Evolutionary conservation across 1,140 invertebrate genomes (phyloP), one percentile per base, ranked within the genome.

Genomic region (Triops longicaudatus): DNA sequence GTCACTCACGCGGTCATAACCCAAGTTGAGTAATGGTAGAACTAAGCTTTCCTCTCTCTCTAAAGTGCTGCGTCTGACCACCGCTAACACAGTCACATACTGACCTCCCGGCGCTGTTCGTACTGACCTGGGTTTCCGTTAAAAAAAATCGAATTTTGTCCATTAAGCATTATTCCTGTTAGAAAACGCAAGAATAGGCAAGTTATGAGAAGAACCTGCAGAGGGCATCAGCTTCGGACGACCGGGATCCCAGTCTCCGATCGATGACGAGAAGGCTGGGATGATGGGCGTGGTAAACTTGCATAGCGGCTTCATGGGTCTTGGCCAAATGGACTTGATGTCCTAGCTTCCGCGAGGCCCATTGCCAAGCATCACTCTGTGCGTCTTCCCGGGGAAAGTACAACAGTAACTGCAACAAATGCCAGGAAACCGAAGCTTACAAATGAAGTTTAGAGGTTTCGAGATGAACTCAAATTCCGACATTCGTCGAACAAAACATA

Each of bases 21-120:
- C 78, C 17, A 78, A 42, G 26, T 76, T 31, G 27, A 78, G 42
- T 22, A 78, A 27, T 31, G 50, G 50, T 22, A 37, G 27, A 17
- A 78, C 74, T 26, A 43, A n/a, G 26, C 44, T 42, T 77, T 78
- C 78, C 26, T 78, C 78, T 28, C 72, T 44, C 43, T 78, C 78
- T 50, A 78, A 74, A 9, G n/a, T 73, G 26, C 78, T 81, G 37
- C 76, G 76, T 73, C 79, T 81, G 26, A 81, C 80, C 41, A 81
- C 76, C 17, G 78, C 80, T 5, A 81, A 73, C 6, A 80, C 28
- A 10, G 80, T 78, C 12, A 77, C 41, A n/a, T 77, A 73, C 27
- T 78, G 72, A 22, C 79, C 79, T 71, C 78, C 78, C 6, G 72
- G 75, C 31, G 76, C 26, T 72, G 78, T 17, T 10, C 78, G 77